Base-by-base conservation (phyloP, 1,140 invertebrate species). In the Eueides isabella region DNA sequence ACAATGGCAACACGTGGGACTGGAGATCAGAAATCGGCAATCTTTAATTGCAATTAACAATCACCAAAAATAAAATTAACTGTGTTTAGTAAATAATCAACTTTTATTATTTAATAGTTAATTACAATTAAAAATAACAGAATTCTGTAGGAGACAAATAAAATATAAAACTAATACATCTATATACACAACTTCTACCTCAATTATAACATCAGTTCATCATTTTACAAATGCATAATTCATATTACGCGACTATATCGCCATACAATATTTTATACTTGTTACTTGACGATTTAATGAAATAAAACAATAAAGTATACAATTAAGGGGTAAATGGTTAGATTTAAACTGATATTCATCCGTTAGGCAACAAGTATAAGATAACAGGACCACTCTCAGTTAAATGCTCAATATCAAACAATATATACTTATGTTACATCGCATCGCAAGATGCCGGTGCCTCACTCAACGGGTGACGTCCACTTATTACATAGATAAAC, bases 401-500 rank as follows among this genome's bases (percentile, higher is more conserved):
- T 91, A 91, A 91, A 91, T 91, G 88, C 89, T 86, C 80, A 75
- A 83, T 82, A 72, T 79, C 77, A 31, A 75, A 78, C 77, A 86
- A 81, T 83, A 80, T 84, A 83, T 82, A 85, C 62, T 74, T 83
- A 82, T 83, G 70, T 84, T 71, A 75, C 74, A 71, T 75, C 31
- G 23, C 74, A 82, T 77, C 69, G 75, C 77, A 70, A 38, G 55
- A 71, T 77, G 77, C 72, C 78, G 67, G 89, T 91, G 89, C 86
- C 87, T 90, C 88, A 91, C 89, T 92, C 90, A 92, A 92, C 89
- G 87, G 90, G 89, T 92, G 89, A 90, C 78, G 76, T 79, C 76
- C 79, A 81, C 80, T 79, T 74, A 79, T 77, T 69, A 84, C 77
- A 85, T 75, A 82, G 79, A 67, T 84, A 86, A 92, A 92, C 82